phyloP scores from a whole-genome alignment of 2,113 vertebrate genomes.

The Macaca fascicularis region T2T-MFA8v1.1 NC_088387.1:79201001-79201500 shows the following conservation, averaged over 20 bases:
- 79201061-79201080: background rate
- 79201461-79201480: background rate
- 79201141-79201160: conserved; percentile 67
- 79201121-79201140: conserved; percentile 7
- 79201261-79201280: background rate
- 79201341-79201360: background rate
- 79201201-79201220: conserved; percentile 18
- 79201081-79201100: background rate
- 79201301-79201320: conserved; percentile 20
- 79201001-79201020: background rate
- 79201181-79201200: conserved; percentile 9
- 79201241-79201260: conserved; percentile 35
- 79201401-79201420: background rate
- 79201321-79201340: conserved; percentile 6
- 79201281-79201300: background rate
- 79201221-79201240: background rate
- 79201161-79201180: conserved; percentile 51
- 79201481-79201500: too few species aligned
- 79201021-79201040: background rate
- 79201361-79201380: background rate
- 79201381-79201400: background rate
- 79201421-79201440: too few species aligned
- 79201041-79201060: background rate
- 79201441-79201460: too few species aligned
- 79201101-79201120: conserved; percentile 61